phyloP scores from a whole-genome alignment of 2,113 vertebrate genomes.

The Petaurus breviceps region DNA sequence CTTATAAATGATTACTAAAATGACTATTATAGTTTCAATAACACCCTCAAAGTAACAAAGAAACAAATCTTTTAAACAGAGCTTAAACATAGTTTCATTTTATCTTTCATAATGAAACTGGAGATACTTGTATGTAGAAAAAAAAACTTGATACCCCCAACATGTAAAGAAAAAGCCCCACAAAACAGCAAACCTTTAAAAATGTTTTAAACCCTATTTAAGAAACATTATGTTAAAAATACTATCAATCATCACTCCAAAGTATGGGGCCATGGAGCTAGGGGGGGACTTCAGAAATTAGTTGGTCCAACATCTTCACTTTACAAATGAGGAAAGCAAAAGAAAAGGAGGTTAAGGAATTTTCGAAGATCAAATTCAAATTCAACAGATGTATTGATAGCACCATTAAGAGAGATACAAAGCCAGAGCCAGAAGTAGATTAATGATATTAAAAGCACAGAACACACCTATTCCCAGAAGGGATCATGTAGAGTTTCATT shows the following conservation, averaged over 20 bases:
- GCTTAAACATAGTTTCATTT: background rate
- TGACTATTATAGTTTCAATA: background rate
- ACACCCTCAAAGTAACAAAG: background rate
- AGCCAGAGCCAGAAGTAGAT: background rate
- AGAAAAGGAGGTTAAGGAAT: background rate
- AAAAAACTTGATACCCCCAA: background rate
- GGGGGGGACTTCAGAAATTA: background rate
- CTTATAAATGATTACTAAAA: background rate
- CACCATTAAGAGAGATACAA: background rate
- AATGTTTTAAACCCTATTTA: background rate
- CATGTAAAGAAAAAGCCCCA: background rate
- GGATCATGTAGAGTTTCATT: background rate
- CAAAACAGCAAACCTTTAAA: background rate
- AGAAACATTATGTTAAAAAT: background rate
- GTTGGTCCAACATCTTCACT: background rate
- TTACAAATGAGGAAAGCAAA: background rate
- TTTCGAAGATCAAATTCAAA: background rate
- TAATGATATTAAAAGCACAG: background rate
- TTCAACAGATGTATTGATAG: background rate
- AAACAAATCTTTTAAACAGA: background rate
- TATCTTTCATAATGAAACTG: background rate
- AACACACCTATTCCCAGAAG: background rate
- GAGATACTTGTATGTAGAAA: background rate
- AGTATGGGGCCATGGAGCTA: background rate
- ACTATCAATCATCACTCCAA: background rate